Percentiles rank a stretch among this genome's conserved stretches.
These are phyloP conservation scores for Melanotaenia maccullochi DNA, from an alignment of 2,797 vertebrate species.

Conservation along the genomic window DNA sequence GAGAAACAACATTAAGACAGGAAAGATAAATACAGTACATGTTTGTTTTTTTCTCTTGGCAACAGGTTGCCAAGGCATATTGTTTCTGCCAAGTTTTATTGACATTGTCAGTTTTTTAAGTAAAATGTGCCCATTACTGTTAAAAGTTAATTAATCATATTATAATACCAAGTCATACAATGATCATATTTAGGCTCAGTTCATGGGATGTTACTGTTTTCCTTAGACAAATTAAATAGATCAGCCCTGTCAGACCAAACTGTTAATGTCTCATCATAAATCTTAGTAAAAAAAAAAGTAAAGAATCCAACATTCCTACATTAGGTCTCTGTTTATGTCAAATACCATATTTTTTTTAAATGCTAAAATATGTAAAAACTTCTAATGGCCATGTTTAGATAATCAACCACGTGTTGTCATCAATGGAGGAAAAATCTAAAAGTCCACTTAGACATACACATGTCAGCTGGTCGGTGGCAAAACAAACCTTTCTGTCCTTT, in stretches of 20 bases:
- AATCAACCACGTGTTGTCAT: no score
- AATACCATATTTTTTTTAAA: conserved; percentile 22
- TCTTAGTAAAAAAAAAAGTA: not conserved
- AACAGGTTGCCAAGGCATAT: no score
- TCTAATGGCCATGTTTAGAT: conserved; percentile 83
- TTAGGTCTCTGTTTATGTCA: conserved; percentile 13
- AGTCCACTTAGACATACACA: no score
- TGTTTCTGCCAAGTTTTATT: not conserved
- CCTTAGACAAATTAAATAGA: not conserved
- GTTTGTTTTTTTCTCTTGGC: no score
- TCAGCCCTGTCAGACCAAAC: not conserved
- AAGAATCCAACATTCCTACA: conserved; percentile 43
- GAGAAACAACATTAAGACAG: not conserved
- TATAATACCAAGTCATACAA: not conserved
- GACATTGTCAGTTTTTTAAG: not conserved
- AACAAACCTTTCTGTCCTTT: conserved; percentile 6
- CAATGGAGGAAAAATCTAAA: no score
- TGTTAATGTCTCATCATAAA: not conserved
- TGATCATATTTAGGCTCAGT: not conserved
- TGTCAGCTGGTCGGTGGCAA: no score
- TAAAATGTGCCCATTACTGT: not conserved
- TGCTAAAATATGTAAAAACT: conserved; percentile 60
- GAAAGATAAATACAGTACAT: no score
- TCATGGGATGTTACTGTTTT: not conserved
- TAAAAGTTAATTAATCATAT: not conserved